Conservation (phyloP, 2,888 invertebrate genomes). For the Lochmaea crataegi region DNA sequence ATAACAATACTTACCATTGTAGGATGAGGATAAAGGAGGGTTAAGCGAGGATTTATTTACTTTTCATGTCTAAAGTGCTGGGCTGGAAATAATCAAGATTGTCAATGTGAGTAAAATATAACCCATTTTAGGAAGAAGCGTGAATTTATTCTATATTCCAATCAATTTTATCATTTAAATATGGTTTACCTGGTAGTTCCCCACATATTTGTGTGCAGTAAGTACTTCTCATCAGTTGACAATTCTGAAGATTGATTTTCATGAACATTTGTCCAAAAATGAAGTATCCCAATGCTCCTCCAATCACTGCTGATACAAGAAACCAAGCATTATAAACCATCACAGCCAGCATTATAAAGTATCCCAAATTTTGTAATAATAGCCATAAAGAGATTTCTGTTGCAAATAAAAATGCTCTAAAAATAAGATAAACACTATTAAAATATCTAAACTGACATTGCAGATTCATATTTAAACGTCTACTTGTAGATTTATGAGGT, state of each 20-base stretch:
- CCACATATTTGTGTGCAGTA: slow-evolving; percentile 64
- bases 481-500: too few species aligned
- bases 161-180: neutral
- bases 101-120: neutral
- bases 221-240: slow-evolving; percentile 64
- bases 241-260: slow-evolving; percentile 67
- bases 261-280: slow-evolving; percentile 68
- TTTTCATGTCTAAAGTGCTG: slow-evolving; percentile 7
- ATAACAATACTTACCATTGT: neutral
- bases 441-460: too few species aligned
- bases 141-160: neutral
- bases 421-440: slow-evolving; percentile 36
- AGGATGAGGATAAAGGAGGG: neutral
- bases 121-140: neutral
- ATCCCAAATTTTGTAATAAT: slow-evolving; percentile 69
- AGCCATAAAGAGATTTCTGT: slow-evolving; percentile 61
- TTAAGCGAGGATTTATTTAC: neutral
- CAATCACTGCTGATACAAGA: slow-evolving; percentile 73
- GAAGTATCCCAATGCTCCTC: slow-evolving; percentile 72
- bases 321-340: slow-evolving; percentile 80
- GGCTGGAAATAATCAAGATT: neutral
- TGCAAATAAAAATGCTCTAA: slow-evolving; percentile 57
- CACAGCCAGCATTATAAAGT: slow-evolving; percentile 78
- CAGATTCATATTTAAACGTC: too few species aligned
- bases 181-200: slow-evolving; percentile 65